Evolutionary conservation across 2,113 vertebrate genomes (phyloP).

Genomic region (Monarcha castaneiventris): DNA sequence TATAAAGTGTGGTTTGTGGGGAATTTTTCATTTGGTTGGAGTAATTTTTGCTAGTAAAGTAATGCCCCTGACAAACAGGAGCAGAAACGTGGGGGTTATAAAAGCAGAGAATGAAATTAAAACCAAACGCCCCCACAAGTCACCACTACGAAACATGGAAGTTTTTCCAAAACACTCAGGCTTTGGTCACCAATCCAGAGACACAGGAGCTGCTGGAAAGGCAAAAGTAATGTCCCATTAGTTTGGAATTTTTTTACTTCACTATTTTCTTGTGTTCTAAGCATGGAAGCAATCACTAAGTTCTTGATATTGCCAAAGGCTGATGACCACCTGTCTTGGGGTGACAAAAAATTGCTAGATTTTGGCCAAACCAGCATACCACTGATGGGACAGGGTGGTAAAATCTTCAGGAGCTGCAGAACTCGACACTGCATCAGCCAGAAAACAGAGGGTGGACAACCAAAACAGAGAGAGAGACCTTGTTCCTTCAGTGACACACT

Average conservation of each 20-base stretch:
- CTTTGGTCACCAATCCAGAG: background rate
- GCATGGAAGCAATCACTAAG: background rate
- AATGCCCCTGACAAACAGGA: background rate
- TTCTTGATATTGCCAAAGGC: background rate
- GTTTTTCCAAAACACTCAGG: background rate
- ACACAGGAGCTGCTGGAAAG: background rate
- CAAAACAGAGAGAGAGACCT: background rate
- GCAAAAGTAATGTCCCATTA: background rate
- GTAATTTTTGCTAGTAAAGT: background rate
- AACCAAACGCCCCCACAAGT: background rate
- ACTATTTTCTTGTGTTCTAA: background rate
- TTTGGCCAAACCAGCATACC: too few species aligned
- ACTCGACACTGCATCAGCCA: background rate
- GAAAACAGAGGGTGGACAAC: background rate
- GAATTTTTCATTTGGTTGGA: background rate
- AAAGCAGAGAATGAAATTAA: background rate
- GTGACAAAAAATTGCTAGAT: too few species aligned
- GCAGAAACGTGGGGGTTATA: background rate
- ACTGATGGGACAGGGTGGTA: background rate
- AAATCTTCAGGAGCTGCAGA: background rate
- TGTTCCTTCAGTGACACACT: background rate
- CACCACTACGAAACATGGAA: background rate
- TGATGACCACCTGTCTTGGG: too few species aligned
- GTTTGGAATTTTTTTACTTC: background rate
- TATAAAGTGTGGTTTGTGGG: background rate